Percentiles rank a stretch among this genome's conserved stretches.
Evolutionary conservation across 2,113 vertebrate species (phyloP).

Genomic region (Poeciliopsis occidentalis): DNA sequence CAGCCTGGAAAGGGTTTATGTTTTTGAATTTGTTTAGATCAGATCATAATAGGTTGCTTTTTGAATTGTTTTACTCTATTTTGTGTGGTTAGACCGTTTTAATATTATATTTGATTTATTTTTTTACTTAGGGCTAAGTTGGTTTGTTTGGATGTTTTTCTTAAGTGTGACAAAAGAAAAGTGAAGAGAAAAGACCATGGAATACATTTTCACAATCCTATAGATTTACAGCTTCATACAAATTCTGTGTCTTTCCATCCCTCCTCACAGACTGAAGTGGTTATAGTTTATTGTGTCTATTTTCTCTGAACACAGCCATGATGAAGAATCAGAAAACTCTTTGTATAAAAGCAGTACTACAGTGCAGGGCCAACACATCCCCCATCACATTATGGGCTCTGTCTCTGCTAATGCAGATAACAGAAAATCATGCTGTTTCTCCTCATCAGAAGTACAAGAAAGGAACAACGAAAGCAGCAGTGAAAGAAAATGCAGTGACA

Average conservation of each 20-base stretch:
- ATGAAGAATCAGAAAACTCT: neutral
- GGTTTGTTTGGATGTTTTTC: no score
- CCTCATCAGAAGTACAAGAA: slow-evolving; percentile 14
- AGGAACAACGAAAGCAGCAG: neutral
- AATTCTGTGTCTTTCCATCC: neutral
- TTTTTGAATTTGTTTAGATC: neutral
- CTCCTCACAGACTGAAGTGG: neutral
- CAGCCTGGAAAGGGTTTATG: neutral
- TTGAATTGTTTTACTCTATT: neutral
- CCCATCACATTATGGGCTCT: neutral
- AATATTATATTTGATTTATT: neutral
- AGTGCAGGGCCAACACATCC: neutral
- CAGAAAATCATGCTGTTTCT: neutral
- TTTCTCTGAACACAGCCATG: neutral
- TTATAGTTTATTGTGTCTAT: neutral
- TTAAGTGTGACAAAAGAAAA: no score
- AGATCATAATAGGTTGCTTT: neutral
- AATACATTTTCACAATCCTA: neutral
- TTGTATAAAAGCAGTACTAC: neutral
- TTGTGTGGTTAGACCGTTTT: neutral
- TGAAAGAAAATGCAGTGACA: neutral
- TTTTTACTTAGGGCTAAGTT: no score
- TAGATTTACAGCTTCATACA: neutral
- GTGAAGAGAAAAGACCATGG: no score
- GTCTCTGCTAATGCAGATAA: slow-evolving; percentile 5